Conservation (phyloP, 2,888 invertebrate genomes). For the Callosobruchus maculatus region DNA sequence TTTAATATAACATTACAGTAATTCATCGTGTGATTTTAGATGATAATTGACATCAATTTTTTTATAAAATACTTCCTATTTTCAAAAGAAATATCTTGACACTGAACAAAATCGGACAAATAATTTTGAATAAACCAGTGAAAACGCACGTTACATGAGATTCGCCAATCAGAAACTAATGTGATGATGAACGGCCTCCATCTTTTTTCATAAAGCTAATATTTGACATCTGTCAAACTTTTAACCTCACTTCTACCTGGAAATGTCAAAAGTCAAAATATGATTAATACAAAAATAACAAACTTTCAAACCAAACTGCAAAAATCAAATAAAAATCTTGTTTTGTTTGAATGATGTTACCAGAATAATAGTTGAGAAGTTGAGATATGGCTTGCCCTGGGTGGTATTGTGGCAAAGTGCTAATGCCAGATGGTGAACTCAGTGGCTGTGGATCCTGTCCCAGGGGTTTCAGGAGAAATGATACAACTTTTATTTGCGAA, state of each 20-base stretch:
- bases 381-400: conserved; percentile 64
- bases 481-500: conserved; percentile 73
- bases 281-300: not conserved
- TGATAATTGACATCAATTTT: not conserved
- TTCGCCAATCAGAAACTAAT: conserved; percentile 32
- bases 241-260: not conserved
- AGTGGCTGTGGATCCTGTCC: conserved; percentile 85
- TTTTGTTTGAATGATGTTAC: not conserved
- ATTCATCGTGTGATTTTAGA: not conserved
- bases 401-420: conserved; percentile 75
- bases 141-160: conserved; percentile 7
- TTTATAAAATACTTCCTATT: not conserved
- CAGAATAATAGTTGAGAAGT: conserved; percentile 3
- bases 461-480: conserved; percentile 72
- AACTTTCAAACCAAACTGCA: not conserved
- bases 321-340: not conserved
- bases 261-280: not conserved
- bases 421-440: conserved; percentile 66
- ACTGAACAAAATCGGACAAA: not conserved
- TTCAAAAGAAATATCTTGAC: not conserved
- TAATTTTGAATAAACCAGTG: conserved; percentile 4
- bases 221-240: not conserved
- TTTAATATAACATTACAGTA: not conserved
- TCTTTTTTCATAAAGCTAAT: conserved; percentile 16
- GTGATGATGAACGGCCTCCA: conserved; percentile 23